These are phyloP conservation scores for Piaya cayana DNA, from an alignment of 2,113 vertebrate species.

Conservation along the genomic window DNA sequence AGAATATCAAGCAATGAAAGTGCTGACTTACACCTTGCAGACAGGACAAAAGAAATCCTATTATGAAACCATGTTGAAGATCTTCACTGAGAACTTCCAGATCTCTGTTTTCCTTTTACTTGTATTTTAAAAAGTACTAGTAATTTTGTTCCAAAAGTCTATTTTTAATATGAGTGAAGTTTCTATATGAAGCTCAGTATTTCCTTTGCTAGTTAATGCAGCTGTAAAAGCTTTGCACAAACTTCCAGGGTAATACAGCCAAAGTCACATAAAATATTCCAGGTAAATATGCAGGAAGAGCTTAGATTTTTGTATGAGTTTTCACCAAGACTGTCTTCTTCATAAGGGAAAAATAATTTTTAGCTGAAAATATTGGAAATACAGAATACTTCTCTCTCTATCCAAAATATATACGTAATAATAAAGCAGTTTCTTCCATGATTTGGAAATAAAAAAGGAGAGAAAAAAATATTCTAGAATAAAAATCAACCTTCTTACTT, in stretches of 20 bases:
- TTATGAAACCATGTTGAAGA: not conserved
- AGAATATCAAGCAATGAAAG: not conserved
- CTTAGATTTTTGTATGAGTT: not conserved
- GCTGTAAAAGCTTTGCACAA: not conserved
- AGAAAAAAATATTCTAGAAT: not conserved
- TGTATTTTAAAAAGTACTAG: not conserved
- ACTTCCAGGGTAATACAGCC: not conserved
- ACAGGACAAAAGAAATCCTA: not conserved
- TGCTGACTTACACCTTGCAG: not conserved
- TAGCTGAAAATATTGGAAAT: not conserved
- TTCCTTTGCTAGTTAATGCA: not conserved
- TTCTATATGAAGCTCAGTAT: not conserved
- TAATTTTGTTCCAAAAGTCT: not conserved
- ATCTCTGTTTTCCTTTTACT: not conserved
- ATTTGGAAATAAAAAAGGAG: not conserved
- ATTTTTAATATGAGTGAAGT: not conserved
- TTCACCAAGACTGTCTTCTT: not conserved
- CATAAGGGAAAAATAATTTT: not conserved
- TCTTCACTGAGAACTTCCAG: not conserved
- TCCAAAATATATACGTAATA: not conserved
- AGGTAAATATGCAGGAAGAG: not conserved
- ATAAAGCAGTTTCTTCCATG: not conserved
- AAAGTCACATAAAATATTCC: not conserved
- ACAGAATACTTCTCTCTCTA: not conserved
- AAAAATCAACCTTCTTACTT: not conserved